Percentiles rank a stretch among this genome's conserved stretches.
These are phyloP conservation scores for Hapalemur alaotrensis DNA, from an alignment of 2,797 vertebrate species.

Conservation along the genomic window DNA sequence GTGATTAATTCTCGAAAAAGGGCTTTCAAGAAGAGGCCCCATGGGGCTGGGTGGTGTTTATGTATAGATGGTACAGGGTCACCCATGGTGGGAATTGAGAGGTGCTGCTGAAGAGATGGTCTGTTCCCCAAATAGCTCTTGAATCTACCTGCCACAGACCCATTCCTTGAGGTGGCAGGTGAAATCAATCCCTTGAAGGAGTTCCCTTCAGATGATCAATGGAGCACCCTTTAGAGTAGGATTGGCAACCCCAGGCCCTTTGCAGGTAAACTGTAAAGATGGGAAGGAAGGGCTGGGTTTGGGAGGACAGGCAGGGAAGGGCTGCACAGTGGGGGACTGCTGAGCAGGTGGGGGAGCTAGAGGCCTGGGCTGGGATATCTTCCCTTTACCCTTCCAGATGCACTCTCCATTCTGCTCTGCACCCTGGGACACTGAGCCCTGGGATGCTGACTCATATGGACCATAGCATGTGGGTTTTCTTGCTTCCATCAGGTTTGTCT, in stretches of 20 bases:
- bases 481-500: neutral
- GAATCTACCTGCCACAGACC: neutral
- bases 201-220: neutral
- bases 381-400: neutral
- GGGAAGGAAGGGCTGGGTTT: neutral
- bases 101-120: neutral
- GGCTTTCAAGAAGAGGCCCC: neutral
- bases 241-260: neutral
- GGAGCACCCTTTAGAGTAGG: neutral
- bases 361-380: neutral
- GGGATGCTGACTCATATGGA: neutral
- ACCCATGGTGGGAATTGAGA: neutral
- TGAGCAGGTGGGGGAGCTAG: neutral
- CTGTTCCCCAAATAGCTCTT: neutral
- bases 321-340: neutral
- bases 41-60: neutral
- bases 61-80: neutral
- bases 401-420: neutral
- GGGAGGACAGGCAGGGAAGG: neutral
- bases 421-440: neutral
- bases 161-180: neutral
- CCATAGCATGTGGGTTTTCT: neutral
- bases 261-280: neutral
- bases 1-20: neutral
- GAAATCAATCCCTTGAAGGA: neutral